Evolutionary conservation across 2,113 vertebrate genomes (phyloP).

Genomic region (Gorsachius goisagi): DNA sequence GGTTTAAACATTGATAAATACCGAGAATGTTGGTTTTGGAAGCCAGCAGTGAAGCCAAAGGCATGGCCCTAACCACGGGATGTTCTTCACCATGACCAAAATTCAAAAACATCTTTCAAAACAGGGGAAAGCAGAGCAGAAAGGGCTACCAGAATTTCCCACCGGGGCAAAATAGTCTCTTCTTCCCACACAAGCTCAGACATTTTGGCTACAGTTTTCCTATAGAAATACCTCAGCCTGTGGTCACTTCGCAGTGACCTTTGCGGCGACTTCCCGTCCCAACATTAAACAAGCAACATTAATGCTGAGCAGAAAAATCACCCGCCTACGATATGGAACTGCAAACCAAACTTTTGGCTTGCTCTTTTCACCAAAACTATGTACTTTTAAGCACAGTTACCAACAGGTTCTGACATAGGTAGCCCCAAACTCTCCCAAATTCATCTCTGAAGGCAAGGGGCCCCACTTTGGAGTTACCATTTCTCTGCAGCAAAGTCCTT

Average conservation of each 20-base stretch:
- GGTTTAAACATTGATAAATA: not conserved
- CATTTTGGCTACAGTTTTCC: not conserved
- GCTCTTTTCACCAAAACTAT: not conserved
- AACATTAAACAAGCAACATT: not conserved
- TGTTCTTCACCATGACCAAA: not conserved
- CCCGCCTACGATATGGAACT: not conserved
- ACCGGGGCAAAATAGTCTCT: not conserved
- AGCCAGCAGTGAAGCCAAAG: not conserved
- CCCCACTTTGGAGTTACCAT: not conserved
- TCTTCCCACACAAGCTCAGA: not conserved
- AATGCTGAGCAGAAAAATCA: not conserved
- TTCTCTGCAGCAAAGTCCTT: not conserved
- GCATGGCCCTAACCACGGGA: not conserved
- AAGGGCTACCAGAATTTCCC: not conserved
- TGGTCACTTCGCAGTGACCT: not conserved
- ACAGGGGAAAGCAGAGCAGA: not conserved
- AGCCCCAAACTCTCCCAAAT: not conserved
- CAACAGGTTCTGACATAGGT: not conserved
- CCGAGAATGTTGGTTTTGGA: not conserved
- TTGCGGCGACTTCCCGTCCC: not conserved
- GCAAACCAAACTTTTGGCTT: not conserved
- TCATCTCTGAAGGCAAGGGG: not conserved
- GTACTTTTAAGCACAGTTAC: not conserved
- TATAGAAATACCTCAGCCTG: not conserved
- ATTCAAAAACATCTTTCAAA: slow-evolving; percentile 1